These are phyloP conservation scores for Leptinotarsa defecta DNA, from an alignment of 1,140 invertebrate genomes.

Conservation along the genomic window DNA sequence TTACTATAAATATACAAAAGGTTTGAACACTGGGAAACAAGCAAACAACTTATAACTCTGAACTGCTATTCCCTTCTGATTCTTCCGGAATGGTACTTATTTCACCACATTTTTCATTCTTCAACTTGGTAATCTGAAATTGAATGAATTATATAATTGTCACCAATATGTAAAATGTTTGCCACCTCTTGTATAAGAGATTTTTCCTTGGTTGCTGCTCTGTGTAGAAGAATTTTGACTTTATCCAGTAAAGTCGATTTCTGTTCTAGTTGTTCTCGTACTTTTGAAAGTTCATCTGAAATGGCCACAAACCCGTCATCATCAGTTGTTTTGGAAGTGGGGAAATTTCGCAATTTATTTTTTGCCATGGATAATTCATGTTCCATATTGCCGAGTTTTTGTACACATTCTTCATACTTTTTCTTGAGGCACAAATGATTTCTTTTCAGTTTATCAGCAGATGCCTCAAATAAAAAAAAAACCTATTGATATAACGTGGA, in stretches of 20 bases:
- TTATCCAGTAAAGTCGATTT: conserved; percentile 61
- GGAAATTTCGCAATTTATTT: conserved; percentile 12
- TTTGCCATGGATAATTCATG: conserved; percentile 52
- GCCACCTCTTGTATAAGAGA: conserved; percentile 59
- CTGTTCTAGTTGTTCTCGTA: conserved; percentile 59
- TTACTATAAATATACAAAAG: conserved; percentile 18
- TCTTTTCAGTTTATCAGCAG: conserved; percentile 45
- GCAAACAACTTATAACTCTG: conserved; percentile 7
- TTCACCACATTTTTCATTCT: conserved; percentile 12
- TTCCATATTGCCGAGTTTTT: conserved; percentile 57
- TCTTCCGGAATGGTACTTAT: conserved; percentile 25
- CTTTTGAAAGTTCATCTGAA: conserved; percentile 42
- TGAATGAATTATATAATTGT: neutral
- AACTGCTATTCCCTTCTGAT: conserved; percentile 22
- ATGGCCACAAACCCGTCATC: conserved; percentile 38
- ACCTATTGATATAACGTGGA: neutral
- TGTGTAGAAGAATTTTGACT: conserved; percentile 61
- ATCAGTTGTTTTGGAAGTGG: neutral
- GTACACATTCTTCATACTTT: conserved; percentile 57
- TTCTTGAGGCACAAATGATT: conserved; percentile 49
- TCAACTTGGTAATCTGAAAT: conserved; percentile 31
- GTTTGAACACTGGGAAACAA: neutral
- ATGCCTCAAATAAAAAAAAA: conserved; percentile 31
- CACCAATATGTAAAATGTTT: neutral
- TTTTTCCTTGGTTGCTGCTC: conserved; percentile 62